Conservation (phyloP, 1,140 invertebrate species). For the Drosophila lacteicornis region DNA sequence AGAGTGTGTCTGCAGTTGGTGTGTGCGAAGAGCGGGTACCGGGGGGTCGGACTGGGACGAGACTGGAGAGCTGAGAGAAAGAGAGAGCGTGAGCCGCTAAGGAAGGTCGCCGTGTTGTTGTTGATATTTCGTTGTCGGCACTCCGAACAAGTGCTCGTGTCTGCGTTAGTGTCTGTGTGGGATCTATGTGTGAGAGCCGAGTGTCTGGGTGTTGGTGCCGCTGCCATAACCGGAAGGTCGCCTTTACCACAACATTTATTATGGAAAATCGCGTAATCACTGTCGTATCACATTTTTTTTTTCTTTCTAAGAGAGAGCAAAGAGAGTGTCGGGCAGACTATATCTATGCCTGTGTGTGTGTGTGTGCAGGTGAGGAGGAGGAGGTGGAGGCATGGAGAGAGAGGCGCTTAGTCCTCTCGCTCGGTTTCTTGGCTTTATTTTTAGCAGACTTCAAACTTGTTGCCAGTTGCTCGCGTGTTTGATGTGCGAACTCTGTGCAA, state of each 20-base stretch:
- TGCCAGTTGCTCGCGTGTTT: conserved; percentile 74
- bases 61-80: conserved; percentile 11
- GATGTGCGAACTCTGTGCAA: conserved; percentile 58
- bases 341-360: background rate
- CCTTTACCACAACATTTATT: conserved; percentile 84
- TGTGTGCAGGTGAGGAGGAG: background rate
- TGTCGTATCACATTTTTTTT: conserved; percentile 75
- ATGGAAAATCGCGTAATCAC: conserved; percentile 84
- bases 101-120: conserved; percentile 72
- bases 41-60: conserved; percentile 3
- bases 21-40: background rate
- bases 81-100: conserved; percentile 34
- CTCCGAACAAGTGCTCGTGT: conserved; percentile 69
- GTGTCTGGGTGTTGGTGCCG: conserved; percentile 28
- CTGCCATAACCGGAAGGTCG: conserved; percentile 82
- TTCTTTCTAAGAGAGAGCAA: conserved; percentile 28
- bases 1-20: conserved; percentile 26
- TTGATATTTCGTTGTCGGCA: conserved; percentile 58
- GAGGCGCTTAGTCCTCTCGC: conserved; percentile 16
- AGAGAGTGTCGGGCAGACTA: conserved; percentile 2
- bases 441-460: conserved; percentile 79
- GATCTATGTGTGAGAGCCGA: conserved; percentile 17
- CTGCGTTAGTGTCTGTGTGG: conserved; percentile 20
- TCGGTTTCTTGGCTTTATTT: conserved; percentile 64
- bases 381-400: background rate